Base-by-base conservation (phyloP, 2,797 vertebrate species). In the Epinephelus malabaricus region DNA sequence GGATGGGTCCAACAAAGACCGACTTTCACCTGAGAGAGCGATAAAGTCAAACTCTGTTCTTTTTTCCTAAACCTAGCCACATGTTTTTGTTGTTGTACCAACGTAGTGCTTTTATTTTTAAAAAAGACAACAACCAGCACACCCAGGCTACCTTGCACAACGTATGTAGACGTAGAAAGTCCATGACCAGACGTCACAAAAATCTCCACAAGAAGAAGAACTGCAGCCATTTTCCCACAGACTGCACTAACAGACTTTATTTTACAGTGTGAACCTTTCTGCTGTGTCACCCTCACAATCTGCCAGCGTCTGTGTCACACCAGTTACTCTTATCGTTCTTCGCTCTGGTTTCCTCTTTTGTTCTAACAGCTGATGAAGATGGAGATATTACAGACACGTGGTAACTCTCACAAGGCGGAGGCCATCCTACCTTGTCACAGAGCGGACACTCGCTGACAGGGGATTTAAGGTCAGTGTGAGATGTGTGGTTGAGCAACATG, bases 401-500 rank as follows among this genome's bases (percentile, higher is more conserved):
- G 46, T 21, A 34, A 11, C 38, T 63, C 10, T 54, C 17, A 10
- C 40, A 13, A 14, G 12, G 2, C 27, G 11, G 14, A 51, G 18
- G 25, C 7, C 8, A 1, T 81, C 78, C 23, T 83, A 94, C 94
- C 92, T 93, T 93, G 13, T 91, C 82, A 50, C 91, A 94, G 70
- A 94, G 86, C 0, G 77, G 88, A 69, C 94, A 95, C 19, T 92
- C 79, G 14, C 87, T 92, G 70, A 87, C 73, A 0, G 93, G 87
- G 2, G 83, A 79, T 63, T 84, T 90, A 69, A 92, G 86, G 72
- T 91, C 89, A 3, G 85, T 84, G 82, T 91, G 92, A 0, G 88
- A 87, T 2, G 92, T 89, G 88, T 94, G 93, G 73, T 83, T 91
- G 66, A 96, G 89, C 14, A 96, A 51, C 77, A 93, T 78, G 62